Base-by-base conservation (phyloP, 2,888 invertebrate species). In the Clusia tigrina region DNA sequence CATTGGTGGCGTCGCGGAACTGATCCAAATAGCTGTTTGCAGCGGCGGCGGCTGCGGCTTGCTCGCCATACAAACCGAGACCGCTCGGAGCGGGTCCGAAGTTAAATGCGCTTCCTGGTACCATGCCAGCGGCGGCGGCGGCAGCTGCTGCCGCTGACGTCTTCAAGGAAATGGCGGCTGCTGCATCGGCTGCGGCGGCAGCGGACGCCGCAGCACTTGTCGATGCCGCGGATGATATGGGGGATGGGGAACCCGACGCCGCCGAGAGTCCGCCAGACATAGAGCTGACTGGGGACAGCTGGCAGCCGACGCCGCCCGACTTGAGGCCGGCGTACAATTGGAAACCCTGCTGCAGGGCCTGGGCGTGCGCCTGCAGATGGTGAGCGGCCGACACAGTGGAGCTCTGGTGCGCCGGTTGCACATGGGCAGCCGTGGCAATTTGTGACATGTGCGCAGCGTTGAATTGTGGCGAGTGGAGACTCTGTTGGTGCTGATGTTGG, bases 71-170 rank as follows among this genome's bases (percentile, higher is more conserved):
- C 0, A 82, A 63, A 0, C 81, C 80, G 75, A 90, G 84, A 2
- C 85, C 84, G 64, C 88, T 86, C 2, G 90, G 86, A 0, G 91
- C 86, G 2, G 92, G 87, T 18, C 92, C 92, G 77, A 93, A 94
- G 79, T 93, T 94, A 74, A 94, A 94, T 57, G 94, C 93, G 83
- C 92, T 93, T 24, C 91, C 90, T 6, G 93, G 89, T 67, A 93
- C 91, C 78, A 92, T 90, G 71, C 89, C 88, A 2, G 88, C 85
- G 12, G 88, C 86, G 55, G 71, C 71, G 6, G 73, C 71, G 71
- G 89, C 88, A 2, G 88, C 85, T 10, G 88, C 86, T 55, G 71
- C 71, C 6, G 73, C 71, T 6, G 65, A 60, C 25, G 90, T 89
- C 72, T 92, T 88, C 54, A 91, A 78, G 12, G 89, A 86, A 70